These are phyloP conservation scores for Neodon shergylaensis DNA, from an alignment of 2,113 vertebrate genomes.

Conservation along the genomic window DNA sequence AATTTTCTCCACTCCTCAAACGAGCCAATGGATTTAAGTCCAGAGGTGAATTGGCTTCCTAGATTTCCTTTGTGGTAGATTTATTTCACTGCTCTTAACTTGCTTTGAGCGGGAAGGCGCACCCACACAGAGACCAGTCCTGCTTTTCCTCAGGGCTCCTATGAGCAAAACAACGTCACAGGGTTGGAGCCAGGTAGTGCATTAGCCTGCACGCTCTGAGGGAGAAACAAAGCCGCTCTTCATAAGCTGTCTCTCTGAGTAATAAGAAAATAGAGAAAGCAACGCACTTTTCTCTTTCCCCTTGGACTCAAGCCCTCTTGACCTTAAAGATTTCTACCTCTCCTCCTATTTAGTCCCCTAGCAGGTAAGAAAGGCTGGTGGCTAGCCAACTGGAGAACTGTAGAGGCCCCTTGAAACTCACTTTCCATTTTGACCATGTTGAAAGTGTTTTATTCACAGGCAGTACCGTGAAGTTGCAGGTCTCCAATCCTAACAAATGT, in stretches of 20 bases:
- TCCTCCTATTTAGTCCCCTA: slow-evolving; percentile 11
- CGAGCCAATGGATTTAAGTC: background rate
- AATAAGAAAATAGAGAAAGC: slow-evolving; percentile 13
- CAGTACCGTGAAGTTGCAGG: background rate
- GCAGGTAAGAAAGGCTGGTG: slow-evolving; percentile 56
- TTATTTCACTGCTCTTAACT: slow-evolving; percentile 38
- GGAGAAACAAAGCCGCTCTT: slow-evolving; percentile 67
- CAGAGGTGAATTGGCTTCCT: slow-evolving; percentile 8
- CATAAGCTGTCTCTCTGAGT: slow-evolving; percentile 44
- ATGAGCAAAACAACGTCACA: slow-evolving; percentile 33
- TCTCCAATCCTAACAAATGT: background rate
- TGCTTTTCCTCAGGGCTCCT: slow-evolving; percentile 13
- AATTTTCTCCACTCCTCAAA: background rate
- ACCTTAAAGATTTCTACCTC: slow-evolving; percentile 64
- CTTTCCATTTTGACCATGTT: slow-evolving; percentile 10
- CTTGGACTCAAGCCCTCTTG: slow-evolving; percentile 59
- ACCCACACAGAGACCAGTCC: background rate
- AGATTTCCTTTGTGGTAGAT: slow-evolving; percentile 39
- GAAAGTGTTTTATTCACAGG: background rate
- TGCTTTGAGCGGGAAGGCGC: background rate
- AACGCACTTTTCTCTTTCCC: slow-evolving; percentile 47
- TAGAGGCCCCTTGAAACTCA: background rate
- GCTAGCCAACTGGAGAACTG: slow-evolving; percentile 35
- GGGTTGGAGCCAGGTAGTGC: background rate
- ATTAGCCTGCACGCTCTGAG: slow-evolving; percentile 30